Conservation (phyloP, 2,797 vertebrate species). For the Anas acuta region DNA sequence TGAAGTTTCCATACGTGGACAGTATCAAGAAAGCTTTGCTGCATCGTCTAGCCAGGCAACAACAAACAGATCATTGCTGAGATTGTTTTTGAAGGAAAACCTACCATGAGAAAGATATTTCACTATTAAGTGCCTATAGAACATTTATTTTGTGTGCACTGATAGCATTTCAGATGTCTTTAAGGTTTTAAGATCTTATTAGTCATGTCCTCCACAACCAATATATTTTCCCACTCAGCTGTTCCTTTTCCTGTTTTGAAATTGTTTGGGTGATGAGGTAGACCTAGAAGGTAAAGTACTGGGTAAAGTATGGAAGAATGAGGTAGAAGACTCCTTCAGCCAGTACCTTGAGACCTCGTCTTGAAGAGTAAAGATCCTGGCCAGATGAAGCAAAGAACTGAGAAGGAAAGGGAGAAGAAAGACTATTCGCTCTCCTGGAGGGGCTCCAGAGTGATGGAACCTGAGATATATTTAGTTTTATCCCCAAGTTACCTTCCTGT, state of each 20-base stretch:
- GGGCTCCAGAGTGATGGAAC: background rate
- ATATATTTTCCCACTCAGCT: background rate
- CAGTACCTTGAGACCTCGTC: background rate
- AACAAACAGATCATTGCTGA: background rate
- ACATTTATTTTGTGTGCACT: background rate
- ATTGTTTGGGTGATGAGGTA: background rate
- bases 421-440: background rate
- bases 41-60: background rate
- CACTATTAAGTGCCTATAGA: background rate
- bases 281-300: background rate
- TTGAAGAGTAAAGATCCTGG: background rate
- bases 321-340: background rate
- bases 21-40: background rate
- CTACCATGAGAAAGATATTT: background rate
- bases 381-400: background rate
- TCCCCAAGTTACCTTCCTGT: background rate
- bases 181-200: background rate
- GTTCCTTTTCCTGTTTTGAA: background rate
- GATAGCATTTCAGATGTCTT: background rate
- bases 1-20: background rate
- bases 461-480: conserved; percentile 36
- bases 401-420: background rate
- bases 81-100: conserved; percentile 24
- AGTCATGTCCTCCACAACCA: background rate
- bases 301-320: background rate